Evolutionary conservation across 92 coral and sea anemone genomes (phyloP), one percentile per base, ranked within the genome.

Genomic region (Pocillopora meandrina): DNA sequence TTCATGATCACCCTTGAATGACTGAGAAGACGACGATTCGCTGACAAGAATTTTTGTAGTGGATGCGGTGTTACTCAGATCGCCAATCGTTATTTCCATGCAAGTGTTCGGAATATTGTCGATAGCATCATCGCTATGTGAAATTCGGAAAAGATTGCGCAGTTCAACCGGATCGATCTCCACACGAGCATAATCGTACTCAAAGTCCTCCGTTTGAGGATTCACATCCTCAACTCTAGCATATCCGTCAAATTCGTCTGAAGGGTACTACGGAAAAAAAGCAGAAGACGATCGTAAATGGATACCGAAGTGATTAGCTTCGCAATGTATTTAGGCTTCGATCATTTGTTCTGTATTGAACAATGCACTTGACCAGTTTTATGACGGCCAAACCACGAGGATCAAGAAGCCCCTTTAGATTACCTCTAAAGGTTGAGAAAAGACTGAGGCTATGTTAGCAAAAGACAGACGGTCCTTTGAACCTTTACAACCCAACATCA

Each of bases 111-210:
- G 56, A 2, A 34, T 70, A 21, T 70, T 55, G 16, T 81, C 70
- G 10, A 77, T 17, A 42, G 52, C 8, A 7, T 2, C 52, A 1
- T 34, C 56, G 71, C 69, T 58, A 11, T 72, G 70, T 14, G 57
- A 36, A 42, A 60, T 52, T 66, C 85, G 85, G 77, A 71, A 81
- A 14, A 81, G 60, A 62, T 55, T 83, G 10, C 64, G 62, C 11
- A 74, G 80, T 57, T 73, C 62, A 23, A 74, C 10, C 2, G 79
- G 79, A 12, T 83, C 65, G 17, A 74, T 34, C 23, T 52, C 78
- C 61, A 74, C 78, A 52, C 78, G 78, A 10, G 86, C 61, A 18
- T 83, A 83, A 1, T 83, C 86, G 12, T 83, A 83, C 9, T 73
- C 86, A 14, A 35, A 34, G 23, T 80, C 74, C 55, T 73, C 86